Percentiles rank a stretch among this genome's conserved stretches.
Evolutionary conservation across 1,140 invertebrate species (phyloP).

Genomic region (Rhizoglyphus robini): DNA sequence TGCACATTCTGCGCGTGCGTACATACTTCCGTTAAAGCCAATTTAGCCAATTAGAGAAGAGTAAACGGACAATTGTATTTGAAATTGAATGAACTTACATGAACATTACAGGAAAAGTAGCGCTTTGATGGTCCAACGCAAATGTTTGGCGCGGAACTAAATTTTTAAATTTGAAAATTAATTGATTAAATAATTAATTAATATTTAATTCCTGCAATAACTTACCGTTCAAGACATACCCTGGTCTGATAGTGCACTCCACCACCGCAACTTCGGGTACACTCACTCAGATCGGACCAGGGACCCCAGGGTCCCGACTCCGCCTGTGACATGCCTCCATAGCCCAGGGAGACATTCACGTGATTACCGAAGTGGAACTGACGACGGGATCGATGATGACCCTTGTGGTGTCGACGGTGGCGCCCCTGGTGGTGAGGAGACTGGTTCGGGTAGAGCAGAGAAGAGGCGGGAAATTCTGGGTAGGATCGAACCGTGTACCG

Average conservation of each 20-base stretch:
- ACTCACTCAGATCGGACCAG: constrained; percentile 59
- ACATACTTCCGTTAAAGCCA: neutral
- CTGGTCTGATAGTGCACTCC: constrained; percentile 50
- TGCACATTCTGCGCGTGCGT: no score
- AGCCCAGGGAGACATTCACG: neutral
- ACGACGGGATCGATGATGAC: neutral
- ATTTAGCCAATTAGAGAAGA: neutral
- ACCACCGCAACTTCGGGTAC: constrained; percentile 75
- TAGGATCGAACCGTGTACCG: neutral
- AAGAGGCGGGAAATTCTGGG: no score
- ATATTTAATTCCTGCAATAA: neutral
- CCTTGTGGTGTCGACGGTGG: neutral
- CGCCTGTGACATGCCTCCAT: neutral
- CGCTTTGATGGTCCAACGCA: constrained; percentile 60
- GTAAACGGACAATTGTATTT: constrained; percentile 2
- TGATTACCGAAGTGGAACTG: neutral
- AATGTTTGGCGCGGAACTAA: constrained; percentile 39
- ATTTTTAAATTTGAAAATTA: constrained; percentile 36
- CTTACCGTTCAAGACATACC: constrained; percentile 25
- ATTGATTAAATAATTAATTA: constrained; percentile 16
- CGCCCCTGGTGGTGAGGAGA: neutral
- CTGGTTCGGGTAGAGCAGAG: no score
- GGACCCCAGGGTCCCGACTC: constrained; percentile 33
- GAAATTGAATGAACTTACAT: constrained; percentile 40
- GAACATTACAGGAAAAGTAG: constrained; percentile 78